phyloP scores from a whole-genome alignment of 2,888 invertebrate species.

The Rhingia campestris region DNA sequence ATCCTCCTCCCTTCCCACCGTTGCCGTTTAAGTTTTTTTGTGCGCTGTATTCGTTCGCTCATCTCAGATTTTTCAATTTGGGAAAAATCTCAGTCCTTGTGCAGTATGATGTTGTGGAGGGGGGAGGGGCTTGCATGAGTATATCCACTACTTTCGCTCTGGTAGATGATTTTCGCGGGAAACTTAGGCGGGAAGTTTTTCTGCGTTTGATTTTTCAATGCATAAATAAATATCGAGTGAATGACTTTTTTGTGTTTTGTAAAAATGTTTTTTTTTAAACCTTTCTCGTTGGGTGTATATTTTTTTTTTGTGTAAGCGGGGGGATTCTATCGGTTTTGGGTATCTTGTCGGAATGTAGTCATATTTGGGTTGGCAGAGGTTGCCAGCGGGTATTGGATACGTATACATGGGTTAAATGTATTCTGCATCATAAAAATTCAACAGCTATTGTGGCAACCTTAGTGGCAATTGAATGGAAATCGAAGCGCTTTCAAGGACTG shows the following conservation, averaged over 20 bases:
- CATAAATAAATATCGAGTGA: conserved; percentile 74
- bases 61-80: conserved; percentile 69
- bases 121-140: conserved; percentile 9
- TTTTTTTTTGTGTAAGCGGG: conserved; percentile 27
- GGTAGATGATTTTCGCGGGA: conserved; percentile 55
- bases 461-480: conserved; percentile 63
- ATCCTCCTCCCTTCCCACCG: conserved; percentile 32
- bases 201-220: conserved; percentile 73
- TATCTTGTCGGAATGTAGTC: conserved; percentile 65
- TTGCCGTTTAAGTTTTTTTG: conserved; percentile 18
- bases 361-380: conserved; percentile 49
- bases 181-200: conserved; percentile 67
- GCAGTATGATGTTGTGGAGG: conserved; percentile 12
- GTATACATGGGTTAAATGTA: conserved; percentile 49
- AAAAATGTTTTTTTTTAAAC: conserved; percentile 29
- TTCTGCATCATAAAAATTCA: conserved; percentile 60
- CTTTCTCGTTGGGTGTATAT: neutral
- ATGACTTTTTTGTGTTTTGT: conserved; percentile 59
- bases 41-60: conserved; percentile 26
- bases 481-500: conserved; percentile 49
- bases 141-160: conserved; percentile 46
- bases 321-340: conserved; percentile 49
- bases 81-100: conserved; percentile 45
- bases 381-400: conserved; percentile 36
- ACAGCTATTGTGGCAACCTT: conserved; percentile 48